Evolutionary conservation across 2,797 vertebrate genomes (phyloP).

Genomic region (Hephaestus fuliginosus): DNA sequence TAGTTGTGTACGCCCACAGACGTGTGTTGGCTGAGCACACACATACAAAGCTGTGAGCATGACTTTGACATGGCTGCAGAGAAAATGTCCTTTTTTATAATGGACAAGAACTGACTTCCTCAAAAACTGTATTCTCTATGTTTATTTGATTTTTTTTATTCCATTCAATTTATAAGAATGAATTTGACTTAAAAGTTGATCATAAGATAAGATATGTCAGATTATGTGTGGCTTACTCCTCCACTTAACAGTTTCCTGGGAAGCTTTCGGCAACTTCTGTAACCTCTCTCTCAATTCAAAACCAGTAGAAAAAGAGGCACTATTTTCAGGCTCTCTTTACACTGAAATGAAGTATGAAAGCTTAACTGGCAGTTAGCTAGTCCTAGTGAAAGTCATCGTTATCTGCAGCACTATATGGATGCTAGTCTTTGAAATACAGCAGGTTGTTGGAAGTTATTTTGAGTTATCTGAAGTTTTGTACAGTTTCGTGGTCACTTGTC

Average conservation of each 20-base stretch:
- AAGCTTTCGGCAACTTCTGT: not conserved
- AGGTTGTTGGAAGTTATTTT: too few relatives aligned
- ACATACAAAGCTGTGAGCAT: not conserved
- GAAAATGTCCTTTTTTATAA: slow-evolving; percentile 33
- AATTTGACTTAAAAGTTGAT: slow-evolving; percentile 7
- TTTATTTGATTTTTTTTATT: not conserved
- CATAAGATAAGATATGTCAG: not conserved
- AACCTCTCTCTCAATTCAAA: too few relatives aligned
- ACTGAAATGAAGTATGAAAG: too few relatives aligned
- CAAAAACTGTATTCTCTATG: not conserved
- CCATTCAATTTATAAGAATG: not conserved
- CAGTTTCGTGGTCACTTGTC: too few relatives aligned
- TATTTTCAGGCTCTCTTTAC: too few relatives aligned
- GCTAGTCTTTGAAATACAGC: too few relatives aligned
- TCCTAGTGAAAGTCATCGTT: too few relatives aligned
- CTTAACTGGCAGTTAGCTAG: too few relatives aligned
- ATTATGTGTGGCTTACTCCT: not conserved
- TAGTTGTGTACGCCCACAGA: slow-evolving; percentile 4
- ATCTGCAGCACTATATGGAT: too few relatives aligned
- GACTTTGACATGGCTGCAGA: not conserved
- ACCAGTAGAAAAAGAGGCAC: too few relatives aligned
- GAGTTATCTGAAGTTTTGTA: too few relatives aligned
- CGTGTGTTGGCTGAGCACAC: slow-evolving; percentile 1
- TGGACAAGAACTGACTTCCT: slow-evolving; percentile 1
- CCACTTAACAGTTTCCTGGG: not conserved